phyloP scores from a whole-genome alignment of 2,113 vertebrate species.

The Erpornis zantholeuca region DNA sequence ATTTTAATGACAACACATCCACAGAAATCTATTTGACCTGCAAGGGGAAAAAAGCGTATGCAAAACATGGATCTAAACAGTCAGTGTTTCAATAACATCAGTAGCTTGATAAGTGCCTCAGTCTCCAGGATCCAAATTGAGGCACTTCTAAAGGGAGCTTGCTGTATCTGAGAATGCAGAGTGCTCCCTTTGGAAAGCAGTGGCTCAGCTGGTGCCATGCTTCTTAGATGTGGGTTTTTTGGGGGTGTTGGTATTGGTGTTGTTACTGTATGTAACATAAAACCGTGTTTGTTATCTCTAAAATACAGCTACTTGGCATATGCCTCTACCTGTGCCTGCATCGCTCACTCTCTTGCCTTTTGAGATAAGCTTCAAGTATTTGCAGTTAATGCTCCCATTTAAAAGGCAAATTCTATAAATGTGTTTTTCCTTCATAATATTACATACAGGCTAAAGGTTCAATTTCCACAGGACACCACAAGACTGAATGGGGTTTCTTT shows the following conservation, averaged over 20 bases:
- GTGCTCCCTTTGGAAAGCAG: neutral
- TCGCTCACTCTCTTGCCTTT: neutral
- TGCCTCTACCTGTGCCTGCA: neutral
- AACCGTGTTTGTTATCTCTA: neutral
- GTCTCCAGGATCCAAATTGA: neutral
- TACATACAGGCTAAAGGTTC: neutral
- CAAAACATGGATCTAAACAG: neutral
- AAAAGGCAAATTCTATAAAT: neutral
- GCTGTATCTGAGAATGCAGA: neutral
- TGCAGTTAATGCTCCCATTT: neutral
- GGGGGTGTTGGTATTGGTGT: neutral
- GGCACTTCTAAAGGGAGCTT: neutral
- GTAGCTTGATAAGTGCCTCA: neutral
- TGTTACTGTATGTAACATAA: neutral
- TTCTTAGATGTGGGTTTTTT: neutral
- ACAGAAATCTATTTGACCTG: neutral
- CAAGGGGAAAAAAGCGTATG: neutral
- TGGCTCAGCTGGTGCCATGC: neutral
- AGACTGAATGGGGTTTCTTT: neutral
- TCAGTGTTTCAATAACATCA: neutral
- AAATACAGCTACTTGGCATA: neutral
- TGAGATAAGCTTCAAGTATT: neutral
- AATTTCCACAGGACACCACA: slow-evolving; percentile 1
- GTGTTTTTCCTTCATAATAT: slow-evolving; percentile 7
- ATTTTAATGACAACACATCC: neutral